Evolutionary conservation across 1,140 invertebrate genomes (phyloP).

Genomic region (Platyura marginata): DNA sequence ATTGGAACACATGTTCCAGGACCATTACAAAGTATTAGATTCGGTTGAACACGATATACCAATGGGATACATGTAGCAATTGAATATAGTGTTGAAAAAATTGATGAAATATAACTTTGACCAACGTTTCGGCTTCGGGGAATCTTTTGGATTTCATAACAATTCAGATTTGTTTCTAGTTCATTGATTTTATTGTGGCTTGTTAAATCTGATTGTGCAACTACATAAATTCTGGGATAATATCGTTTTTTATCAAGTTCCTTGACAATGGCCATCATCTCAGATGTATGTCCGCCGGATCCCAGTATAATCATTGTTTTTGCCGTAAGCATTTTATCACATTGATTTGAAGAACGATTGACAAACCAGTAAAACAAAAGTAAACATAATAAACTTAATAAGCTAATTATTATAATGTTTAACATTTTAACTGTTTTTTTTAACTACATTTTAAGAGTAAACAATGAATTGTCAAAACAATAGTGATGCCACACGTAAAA

Average conservation of each 20-base stretch:
- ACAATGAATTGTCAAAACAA: no score
- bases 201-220: constrained; percentile 58
- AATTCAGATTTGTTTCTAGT: constrained; percentile 12
- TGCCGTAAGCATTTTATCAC: not conserved
- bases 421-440: no score
- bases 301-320: constrained; percentile 36
- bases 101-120: constrained; percentile 64
- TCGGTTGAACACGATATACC: constrained; percentile 47
- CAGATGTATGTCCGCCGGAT: constrained; percentile 67
- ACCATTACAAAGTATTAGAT: constrained; percentile 79
- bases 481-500: no score
- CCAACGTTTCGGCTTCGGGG: constrained; percentile 71
- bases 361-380: no score
- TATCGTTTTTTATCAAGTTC: constrained; percentile 39
- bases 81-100: constrained; percentile 59
- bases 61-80: constrained; percentile 45
- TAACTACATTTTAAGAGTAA: no score
- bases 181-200: constrained; percentile 31
- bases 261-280: constrained; percentile 59
- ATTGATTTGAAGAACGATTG: no score
- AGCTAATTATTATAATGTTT: no score
- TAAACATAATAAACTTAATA: no score
- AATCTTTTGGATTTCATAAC: constrained; percentile 41
- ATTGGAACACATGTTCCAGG: constrained; percentile 89
- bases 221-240: constrained; percentile 51